phyloP scores from a whole-genome alignment of 2,113 vertebrate species.

The Orthonyx spaldingii region DNA sequence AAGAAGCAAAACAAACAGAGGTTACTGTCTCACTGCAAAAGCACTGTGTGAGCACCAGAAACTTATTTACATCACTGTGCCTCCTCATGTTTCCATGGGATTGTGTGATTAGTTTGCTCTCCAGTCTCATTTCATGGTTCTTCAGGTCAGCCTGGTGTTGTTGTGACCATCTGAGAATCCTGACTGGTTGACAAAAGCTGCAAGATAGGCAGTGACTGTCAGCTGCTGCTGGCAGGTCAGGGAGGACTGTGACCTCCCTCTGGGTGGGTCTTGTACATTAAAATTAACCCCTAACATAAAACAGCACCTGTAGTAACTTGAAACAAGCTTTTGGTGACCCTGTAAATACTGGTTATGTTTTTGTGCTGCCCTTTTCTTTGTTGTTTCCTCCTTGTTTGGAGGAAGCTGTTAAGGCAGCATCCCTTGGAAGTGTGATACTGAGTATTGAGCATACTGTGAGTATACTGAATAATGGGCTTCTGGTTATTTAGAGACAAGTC shows the following conservation, averaged over 20 bases:
- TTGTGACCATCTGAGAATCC: neutral
- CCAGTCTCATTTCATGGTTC: neutral
- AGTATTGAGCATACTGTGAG: neutral
- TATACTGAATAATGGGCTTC: neutral
- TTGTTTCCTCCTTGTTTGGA: neutral
- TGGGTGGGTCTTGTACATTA: neutral
- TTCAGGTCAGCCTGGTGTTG: neutral
- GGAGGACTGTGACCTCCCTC: neutral
- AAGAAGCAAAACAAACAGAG: neutral
- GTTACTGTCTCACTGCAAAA: neutral
- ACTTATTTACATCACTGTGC: neutral
- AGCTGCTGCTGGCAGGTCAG: neutral
- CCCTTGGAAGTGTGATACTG: neutral
- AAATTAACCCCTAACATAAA: neutral
- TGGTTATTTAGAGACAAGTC: neutral
- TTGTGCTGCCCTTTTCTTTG: neutral
- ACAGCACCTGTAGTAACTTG: neutral
- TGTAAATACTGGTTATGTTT: neutral
- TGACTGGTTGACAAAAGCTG: neutral
- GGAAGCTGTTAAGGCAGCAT: neutral
- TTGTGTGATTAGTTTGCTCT: neutral
- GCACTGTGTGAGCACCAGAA: neutral
- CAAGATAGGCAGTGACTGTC: neutral
- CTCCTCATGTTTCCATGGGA: neutral
- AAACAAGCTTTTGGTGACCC: neutral